Conservation (phyloP, 2,113 vertebrate species). For the Hemichromis elongatus region DNA sequence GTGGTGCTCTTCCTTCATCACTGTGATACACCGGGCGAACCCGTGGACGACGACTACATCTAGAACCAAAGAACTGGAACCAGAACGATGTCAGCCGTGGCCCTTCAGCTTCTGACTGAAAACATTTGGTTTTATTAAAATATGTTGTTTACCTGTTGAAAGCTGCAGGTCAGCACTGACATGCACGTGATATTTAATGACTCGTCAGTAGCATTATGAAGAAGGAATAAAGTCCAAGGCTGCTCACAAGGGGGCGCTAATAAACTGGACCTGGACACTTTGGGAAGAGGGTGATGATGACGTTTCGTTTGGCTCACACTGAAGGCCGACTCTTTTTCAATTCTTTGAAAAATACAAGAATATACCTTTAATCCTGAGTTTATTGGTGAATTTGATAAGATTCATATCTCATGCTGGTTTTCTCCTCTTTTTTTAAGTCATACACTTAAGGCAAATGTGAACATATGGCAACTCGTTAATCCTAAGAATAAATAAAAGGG, state of each 20-base stretch:
- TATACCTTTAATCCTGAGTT: background rate
- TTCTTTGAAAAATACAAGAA: background rate
- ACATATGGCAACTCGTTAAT: background rate
- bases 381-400: background rate
- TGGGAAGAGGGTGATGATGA: background rate
- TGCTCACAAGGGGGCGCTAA: background rate
- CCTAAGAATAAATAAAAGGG: background rate
- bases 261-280: background rate
- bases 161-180: background rate
- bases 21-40: constrained; percentile 92
- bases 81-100: background rate
- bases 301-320: background rate
- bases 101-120: background rate
- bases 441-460: background rate
- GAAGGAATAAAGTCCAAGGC: background rate
- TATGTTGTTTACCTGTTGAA: background rate
- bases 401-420: background rate
- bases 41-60: constrained; percentile 95
- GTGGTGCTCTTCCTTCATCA: constrained; percentile 97
- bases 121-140: background rate
- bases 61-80: constrained; percentile 35
- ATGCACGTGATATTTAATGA: background rate
- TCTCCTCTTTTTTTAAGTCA: background rate
- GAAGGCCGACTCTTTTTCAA: background rate
- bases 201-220: background rate